Evolutionary conservation across 2,797 vertebrate species (phyloP).

Genomic region (Sciaenops ocellatus): DNA sequence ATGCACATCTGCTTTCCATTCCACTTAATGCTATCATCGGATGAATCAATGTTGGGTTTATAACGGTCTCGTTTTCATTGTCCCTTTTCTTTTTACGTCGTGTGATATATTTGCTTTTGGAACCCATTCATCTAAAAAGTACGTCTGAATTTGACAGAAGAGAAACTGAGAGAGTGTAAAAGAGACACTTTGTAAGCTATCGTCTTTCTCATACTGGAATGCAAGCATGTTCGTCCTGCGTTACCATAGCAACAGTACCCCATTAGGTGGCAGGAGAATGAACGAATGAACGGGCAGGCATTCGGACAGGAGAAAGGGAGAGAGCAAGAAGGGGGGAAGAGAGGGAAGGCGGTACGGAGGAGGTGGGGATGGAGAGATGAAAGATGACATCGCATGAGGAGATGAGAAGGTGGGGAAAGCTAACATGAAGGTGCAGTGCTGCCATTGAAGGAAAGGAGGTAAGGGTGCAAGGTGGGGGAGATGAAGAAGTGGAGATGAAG

Average conservation of each 20-base stretch:
- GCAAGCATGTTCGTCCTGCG: slow-evolving; percentile 52
- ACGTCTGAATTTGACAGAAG: slow-evolving; percentile 35
- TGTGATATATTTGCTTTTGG: slow-evolving; percentile 2
- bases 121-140: slow-evolving; percentile 1
- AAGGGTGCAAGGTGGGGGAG: not conserved
- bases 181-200: slow-evolving; percentile 56
- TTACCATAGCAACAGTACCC: slow-evolving; percentile 84
- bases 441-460: not conserved
- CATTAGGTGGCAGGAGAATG: slow-evolving; percentile 72
- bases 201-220: slow-evolving; percentile 57
- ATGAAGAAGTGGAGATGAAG: not conserved
- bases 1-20: slow-evolving; percentile 9
- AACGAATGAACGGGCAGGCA: slow-evolving; percentile 61
- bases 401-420: not conserved
- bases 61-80: not conserved
- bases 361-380: slow-evolving; percentile 34
- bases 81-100: not conserved
- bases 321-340: slow-evolving; percentile 23
- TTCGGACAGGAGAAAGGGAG: slow-evolving; percentile 24
- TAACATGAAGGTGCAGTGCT: slow-evolving; percentile 2
- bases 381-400: slow-evolving; percentile 20
- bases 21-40: slow-evolving; percentile 8
- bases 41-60: slow-evolving; percentile 2
- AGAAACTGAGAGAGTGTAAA: slow-evolving; percentile 8
- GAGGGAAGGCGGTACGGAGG: not conserved